A percentile compares a stretch with the other conserved stretches of the same genome.
These are phyloP conservation scores for Lobophora halterata DNA, from an alignment of 2,888 invertebrate genomes.

Conservation along the genomic window DNA sequence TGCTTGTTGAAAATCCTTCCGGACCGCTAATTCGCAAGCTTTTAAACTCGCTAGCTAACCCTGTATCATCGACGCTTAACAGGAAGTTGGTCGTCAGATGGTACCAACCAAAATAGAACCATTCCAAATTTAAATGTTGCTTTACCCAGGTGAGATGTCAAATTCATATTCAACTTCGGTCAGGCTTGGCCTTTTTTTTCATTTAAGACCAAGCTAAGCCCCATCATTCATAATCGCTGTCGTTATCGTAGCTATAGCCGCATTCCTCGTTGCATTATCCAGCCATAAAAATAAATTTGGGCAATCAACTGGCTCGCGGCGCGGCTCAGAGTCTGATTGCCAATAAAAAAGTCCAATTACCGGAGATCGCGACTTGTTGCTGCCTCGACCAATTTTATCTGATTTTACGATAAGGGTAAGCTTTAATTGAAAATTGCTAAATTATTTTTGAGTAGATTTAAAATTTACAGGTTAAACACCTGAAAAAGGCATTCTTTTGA, in stretches of 20 bases:
- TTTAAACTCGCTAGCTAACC: too few relatives aligned
- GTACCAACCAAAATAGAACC: too few relatives aligned
- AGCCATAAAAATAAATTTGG: slow-evolving; percentile 32
- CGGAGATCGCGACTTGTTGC: slow-evolving; percentile 33
- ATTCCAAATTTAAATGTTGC: too few relatives aligned
- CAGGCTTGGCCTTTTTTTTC: too few relatives aligned
- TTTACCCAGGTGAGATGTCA: too few relatives aligned
- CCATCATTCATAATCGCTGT: slow-evolving; percentile 10
- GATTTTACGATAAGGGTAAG: slow-evolving; percentile 17
- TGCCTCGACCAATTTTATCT: slow-evolving; percentile 7
- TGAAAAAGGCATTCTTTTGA: too few relatives aligned
- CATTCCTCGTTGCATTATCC: slow-evolving; percentile 15
- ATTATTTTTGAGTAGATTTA: neutral
- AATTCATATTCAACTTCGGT: too few relatives aligned
- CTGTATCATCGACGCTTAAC: too few relatives aligned
- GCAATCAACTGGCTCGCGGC: slow-evolving; percentile 26
- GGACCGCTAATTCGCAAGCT: too few relatives aligned
- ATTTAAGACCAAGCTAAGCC: too few relatives aligned
- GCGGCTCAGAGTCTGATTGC: slow-evolving; percentile 30
- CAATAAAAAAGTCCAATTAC: slow-evolving; percentile 38
- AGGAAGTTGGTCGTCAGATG: too few relatives aligned
- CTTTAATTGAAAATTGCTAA: slow-evolving; percentile 12
- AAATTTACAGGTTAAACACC: neutral
- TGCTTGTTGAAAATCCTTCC: too few relatives aligned
- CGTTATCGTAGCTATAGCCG: slow-evolving; percentile 14